A percentile compares a stretch with the other conserved stretches of the same genome.
These are phyloP conservation scores for Cerastis rubricosa DNA, from an alignment of 2,888 invertebrate genomes.

Conservation along the genomic window DNA sequence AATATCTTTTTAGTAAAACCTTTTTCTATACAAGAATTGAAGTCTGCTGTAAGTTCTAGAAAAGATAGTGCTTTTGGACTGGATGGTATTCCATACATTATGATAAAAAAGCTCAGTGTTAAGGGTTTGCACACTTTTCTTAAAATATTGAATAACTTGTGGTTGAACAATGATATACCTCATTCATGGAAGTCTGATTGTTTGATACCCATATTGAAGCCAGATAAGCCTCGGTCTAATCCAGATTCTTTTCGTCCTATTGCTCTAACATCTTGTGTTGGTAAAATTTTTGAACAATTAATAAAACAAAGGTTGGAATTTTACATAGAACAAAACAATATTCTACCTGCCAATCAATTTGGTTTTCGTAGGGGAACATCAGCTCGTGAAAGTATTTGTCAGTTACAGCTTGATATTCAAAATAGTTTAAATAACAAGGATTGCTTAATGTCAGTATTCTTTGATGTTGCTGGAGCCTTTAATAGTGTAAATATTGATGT, in stretches of 20 bases:
- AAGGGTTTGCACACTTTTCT: neutral
- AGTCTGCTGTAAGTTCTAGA: neutral
- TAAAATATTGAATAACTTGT: neutral
- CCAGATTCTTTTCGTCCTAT: neutral
- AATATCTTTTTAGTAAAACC: neutral
- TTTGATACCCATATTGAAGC: neutral
- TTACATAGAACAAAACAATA: too few species aligned
- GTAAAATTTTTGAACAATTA: too few species aligned
- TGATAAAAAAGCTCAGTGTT: neutral
- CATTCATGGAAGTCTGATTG: neutral
- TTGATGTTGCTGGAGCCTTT: neutral
- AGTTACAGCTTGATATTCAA: too few species aligned
- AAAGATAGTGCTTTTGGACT: neutral
- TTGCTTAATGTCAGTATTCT: too few species aligned
- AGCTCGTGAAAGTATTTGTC: too few species aligned
- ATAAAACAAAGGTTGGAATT: too few species aligned
- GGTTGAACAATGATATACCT: neutral
- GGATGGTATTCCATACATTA: neutral
- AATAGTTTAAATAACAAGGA: too few species aligned
- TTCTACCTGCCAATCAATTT: too few species aligned
- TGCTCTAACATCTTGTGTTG: neutral
- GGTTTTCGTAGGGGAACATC: too few species aligned
- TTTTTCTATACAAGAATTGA: neutral
- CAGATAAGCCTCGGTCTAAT: neutral
- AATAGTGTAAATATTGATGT: neutral